phyloP scores from a whole-genome alignment of 2,797 vertebrate genomes.

The Scolopax bukidnonensis region DNA sequence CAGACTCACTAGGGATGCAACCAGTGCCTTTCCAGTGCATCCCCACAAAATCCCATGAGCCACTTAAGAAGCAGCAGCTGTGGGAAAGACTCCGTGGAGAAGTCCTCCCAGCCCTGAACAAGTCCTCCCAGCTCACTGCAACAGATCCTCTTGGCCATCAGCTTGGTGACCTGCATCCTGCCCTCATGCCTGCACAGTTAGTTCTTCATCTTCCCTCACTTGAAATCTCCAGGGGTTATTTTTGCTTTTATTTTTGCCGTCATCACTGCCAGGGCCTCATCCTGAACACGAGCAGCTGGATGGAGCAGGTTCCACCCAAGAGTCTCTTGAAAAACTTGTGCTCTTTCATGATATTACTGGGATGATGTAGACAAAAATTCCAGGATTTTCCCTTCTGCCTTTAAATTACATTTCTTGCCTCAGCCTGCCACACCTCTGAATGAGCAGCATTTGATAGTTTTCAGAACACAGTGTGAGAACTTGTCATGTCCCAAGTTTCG shows the following conservation, averaged over 20 bases:
- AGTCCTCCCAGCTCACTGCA: accelerated
- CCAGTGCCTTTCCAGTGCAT: neutral
- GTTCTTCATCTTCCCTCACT: neutral
- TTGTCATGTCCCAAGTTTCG: neutral
- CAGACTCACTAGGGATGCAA: neutral
- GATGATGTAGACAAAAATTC: neutral
- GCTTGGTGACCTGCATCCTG: neutral
- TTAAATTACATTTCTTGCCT: neutral
- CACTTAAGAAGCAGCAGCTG: neutral
- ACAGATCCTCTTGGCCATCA: neutral
- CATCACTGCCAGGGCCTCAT: neutral
- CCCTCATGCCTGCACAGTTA: neutral
- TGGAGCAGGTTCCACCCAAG: neutral
- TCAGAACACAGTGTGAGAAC: neutral
- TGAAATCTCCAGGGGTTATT: neutral
- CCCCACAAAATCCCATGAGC: neutral
- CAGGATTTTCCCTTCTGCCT: neutral
- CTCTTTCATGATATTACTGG: accelerated
- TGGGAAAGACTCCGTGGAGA: neutral
- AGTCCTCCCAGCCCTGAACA: no score
- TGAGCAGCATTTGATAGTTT: neutral
- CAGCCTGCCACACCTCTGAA: neutral
- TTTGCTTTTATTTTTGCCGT: neutral
- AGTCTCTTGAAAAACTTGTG: neutral
- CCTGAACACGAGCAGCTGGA: neutral